A percentile compares a stretch with the other conserved stretches of the same genome.
These are phyloP conservation scores for Hydriomena furcata DNA, from an alignment of 2,888 invertebrate species.

Conservation along the genomic window DNA sequence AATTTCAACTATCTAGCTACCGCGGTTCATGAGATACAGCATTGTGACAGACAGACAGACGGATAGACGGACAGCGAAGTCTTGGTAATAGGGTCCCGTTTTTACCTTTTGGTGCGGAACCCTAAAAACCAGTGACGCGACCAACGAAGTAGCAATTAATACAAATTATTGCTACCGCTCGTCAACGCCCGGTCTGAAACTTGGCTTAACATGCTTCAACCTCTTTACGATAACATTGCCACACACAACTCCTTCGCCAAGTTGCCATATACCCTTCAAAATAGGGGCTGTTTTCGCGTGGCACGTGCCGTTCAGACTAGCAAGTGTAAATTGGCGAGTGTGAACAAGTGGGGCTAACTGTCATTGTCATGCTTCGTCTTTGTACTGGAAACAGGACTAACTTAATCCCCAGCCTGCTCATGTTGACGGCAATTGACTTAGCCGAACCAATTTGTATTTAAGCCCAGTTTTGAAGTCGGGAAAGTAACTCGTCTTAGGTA, in stretches of 20 bases:
- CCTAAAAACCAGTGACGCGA: neutral
- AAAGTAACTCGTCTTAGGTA: conserved; percentile 5
- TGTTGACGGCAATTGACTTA: conserved; percentile 56
- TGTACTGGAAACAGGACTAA: conserved; percentile 57
- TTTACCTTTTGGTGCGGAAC: no score
- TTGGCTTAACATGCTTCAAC: conserved; percentile 53
- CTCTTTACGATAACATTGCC: conserved; percentile 30
- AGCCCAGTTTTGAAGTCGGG: conserved; percentile 32
- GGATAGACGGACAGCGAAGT: no score
- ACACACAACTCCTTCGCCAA: conserved; percentile 1
- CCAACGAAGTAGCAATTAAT: conserved; percentile 10
- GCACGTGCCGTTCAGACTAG: conserved; percentile 27
- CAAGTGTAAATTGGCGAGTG: conserved; percentile 39
- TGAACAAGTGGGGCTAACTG: conserved; percentile 63
- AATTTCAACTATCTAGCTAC: no score
- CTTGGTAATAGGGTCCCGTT: no score
- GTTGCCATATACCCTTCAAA: conserved; percentile 10
- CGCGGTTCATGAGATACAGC: no score
- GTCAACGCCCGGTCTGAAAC: conserved; percentile 58
- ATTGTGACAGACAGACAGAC: no score
- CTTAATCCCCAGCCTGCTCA: conserved; percentile 53
- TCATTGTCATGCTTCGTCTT: conserved; percentile 64
- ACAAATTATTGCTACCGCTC: conserved; percentile 34
- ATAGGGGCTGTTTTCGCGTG: conserved; percentile 32
- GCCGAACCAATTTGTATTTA: conserved; percentile 49